A percentile compares a stretch with the other conserved stretches of the same genome.
phyloP scores from a whole-genome alignment of 2,113 vertebrate genomes.

The Hepsetus odoe region DNA sequence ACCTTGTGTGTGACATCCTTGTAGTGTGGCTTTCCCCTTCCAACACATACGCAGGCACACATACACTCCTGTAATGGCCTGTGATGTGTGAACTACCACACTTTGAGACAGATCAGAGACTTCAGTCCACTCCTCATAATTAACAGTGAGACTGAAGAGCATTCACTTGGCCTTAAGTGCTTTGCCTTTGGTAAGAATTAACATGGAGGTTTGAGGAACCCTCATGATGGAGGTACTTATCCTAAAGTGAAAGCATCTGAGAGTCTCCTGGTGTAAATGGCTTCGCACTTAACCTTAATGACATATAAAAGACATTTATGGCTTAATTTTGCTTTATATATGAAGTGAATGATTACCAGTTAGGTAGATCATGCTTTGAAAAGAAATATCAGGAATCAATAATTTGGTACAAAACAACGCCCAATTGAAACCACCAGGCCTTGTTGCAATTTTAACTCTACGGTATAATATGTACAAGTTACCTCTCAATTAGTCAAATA shows the following conservation, averaged over 20 bases:
- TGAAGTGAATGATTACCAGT: conserved; percentile 39
- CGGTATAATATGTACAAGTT: not conserved
- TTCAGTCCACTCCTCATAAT: conserved; percentile 28
- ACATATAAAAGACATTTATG: conserved; percentile 34
- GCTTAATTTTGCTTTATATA: conserved; percentile 34
- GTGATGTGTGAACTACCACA: conserved; percentile 27
- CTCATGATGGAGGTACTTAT: conserved; percentile 7
- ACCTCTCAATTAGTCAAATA: conserved; percentile 44
- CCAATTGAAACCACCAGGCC: not conserved
- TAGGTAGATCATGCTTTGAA: conserved; percentile 15
- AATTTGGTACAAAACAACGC: not conserved
- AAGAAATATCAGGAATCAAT: conserved; percentile 13
- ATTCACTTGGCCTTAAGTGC: conserved; percentile 9
- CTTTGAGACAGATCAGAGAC: conserved; percentile 32
- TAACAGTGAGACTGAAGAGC: conserved; percentile 16
- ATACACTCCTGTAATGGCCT: conserved; percentile 8
- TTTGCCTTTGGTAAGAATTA: conserved; percentile 8
- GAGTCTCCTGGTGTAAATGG: conserved; percentile 22
- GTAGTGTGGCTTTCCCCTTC: conserved; percentile 23
- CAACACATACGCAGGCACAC: conserved; percentile 1
- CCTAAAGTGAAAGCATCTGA: conserved; percentile 11
- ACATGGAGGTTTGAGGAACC: not conserved
- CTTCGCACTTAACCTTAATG: conserved; percentile 36
- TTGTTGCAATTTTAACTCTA: conserved; percentile 6
- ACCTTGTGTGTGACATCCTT: conserved; percentile 42